phyloP scores from a whole-genome alignment of 1,140 invertebrate species.

The Penaeus vannamei region DNA sequence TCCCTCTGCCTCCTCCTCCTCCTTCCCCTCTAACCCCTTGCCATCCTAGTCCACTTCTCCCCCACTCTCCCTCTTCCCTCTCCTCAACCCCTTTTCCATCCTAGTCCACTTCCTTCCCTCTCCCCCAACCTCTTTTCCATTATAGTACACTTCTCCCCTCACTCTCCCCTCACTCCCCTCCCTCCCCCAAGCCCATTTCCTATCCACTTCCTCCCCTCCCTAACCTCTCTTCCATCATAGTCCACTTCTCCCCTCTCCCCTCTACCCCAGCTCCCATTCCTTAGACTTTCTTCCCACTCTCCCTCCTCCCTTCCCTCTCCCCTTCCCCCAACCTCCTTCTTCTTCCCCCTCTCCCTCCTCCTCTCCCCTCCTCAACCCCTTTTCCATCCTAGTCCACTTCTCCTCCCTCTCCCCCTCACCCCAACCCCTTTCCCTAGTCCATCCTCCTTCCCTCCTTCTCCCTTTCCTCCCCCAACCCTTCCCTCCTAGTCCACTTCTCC shows the following conservation, averaged over 20 bases:
- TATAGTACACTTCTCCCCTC: not conserved
- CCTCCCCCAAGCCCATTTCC: too few species aligned
- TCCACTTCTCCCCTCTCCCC: too few species aligned
- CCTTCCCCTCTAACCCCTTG: not conserved
- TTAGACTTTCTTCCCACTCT: not conserved
- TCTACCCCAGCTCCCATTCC: too few species aligned
- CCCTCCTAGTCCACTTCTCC: too few species aligned
- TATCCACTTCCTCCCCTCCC: too few species aligned
- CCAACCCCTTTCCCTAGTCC: not conserved
- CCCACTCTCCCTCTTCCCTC: not conserved
- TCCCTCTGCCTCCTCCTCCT: too few species aligned
- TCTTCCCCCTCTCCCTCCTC: constrained; percentile 18
- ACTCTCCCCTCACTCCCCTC: not conserved
- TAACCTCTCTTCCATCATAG: too few species aligned
- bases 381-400: not conserved
- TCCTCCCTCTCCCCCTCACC: not conserved
- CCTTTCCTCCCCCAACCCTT: too few species aligned
- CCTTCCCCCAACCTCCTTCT: not conserved
- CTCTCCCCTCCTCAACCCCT: not conserved
- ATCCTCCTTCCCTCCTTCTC: not conserved
- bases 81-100: constrained; percentile 1
- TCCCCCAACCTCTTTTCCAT: not conserved
- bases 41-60: not conserved
- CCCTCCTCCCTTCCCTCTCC: not conserved
- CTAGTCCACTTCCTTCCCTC: constrained; percentile 1